Evolutionary conservation across 2,797 vertebrate genomes (phyloP).

Genomic region (Protosalanx chinensis): DNA sequence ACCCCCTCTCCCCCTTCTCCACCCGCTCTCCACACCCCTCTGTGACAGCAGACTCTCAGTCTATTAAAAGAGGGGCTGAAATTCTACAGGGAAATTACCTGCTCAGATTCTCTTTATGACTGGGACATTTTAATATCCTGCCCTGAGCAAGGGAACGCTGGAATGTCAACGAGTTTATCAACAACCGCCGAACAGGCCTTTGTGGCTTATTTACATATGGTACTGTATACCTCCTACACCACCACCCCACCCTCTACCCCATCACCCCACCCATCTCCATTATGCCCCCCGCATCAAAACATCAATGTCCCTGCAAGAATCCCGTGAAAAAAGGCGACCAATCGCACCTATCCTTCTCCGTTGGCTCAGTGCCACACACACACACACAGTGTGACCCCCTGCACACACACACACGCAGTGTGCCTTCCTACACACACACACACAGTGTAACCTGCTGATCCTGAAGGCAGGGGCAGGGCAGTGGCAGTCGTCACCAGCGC

Average conservation of each 20-base stretch:
- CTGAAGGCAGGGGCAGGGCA: constrained; percentile 23
- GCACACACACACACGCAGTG: no score
- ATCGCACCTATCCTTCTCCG: no score
- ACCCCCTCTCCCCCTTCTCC: constrained; percentile 35
- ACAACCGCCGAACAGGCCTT: constrained; percentile 12
- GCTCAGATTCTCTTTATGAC: constrained; percentile 31
- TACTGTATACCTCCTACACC: background rate
- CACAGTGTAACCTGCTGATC: constrained; percentile 15
- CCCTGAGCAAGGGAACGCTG: constrained; percentile 17
- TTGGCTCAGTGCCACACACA: no score
- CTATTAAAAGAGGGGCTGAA: constrained; percentile 53
- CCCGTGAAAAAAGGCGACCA: constrained; percentile 1
- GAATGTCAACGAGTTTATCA: constrained; percentile 19
- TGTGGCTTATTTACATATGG: constrained; percentile 18
- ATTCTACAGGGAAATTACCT: constrained; percentile 58
- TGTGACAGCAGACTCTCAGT: constrained; percentile 49
- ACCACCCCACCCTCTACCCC: no score
- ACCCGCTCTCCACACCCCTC: no score
- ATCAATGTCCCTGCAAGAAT: background rate
- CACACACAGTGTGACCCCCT: no score
- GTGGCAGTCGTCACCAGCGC: constrained; percentile 22
- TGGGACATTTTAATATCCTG: constrained; percentile 48
- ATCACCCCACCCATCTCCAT: no score
- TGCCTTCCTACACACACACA: background rate
- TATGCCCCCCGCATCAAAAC: background rate